Conservation (phyloP, 1,140 invertebrate genomes). For the Drosophila bipectinata region DNA sequence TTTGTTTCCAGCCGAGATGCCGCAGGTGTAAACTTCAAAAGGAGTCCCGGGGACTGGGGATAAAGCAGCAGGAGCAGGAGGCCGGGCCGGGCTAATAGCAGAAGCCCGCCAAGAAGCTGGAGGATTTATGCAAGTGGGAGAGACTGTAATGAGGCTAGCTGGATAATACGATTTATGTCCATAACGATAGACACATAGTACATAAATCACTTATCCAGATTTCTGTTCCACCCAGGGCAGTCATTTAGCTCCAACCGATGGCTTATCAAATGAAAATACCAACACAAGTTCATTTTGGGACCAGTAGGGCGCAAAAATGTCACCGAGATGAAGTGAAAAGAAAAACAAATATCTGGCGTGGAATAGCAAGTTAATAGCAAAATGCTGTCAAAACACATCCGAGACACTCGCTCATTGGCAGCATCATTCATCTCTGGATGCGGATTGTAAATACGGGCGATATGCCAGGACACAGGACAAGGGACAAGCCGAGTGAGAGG, state of each 20-base stretch:
- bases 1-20: conserved; percentile 57
- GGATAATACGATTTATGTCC: conserved; percentile 67
- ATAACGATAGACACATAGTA: conserved; percentile 53
- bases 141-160: conserved; percentile 42
- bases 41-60: conserved; percentile 8
- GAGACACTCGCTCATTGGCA: conserved; percentile 53
- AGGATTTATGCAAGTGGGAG: background rate
- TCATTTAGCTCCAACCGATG: conserved; percentile 36
- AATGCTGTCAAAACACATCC: conserved; percentile 65
- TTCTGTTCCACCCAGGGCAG: conserved; percentile 24
- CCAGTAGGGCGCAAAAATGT: conserved; percentile 6
- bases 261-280: conserved; percentile 37
- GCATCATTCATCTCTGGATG: conserved; percentile 66
- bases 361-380: conserved; percentile 64
- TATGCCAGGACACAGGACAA: conserved; percentile 22
- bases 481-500: background rate
- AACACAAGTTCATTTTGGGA: conserved; percentile 9
- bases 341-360: conserved; percentile 41
- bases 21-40: conserved; percentile 63
- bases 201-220: conserved; percentile 62
- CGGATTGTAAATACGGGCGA: conserved; percentile 50
- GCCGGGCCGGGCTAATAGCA: background rate
- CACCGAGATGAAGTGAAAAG: conserved; percentile 36
- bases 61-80: background rate
- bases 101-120: background rate